Evolutionary conservation across 92 coral and sea anemone genomes (phyloP).

Genomic region (Parazoanthus darwini): DNA sequence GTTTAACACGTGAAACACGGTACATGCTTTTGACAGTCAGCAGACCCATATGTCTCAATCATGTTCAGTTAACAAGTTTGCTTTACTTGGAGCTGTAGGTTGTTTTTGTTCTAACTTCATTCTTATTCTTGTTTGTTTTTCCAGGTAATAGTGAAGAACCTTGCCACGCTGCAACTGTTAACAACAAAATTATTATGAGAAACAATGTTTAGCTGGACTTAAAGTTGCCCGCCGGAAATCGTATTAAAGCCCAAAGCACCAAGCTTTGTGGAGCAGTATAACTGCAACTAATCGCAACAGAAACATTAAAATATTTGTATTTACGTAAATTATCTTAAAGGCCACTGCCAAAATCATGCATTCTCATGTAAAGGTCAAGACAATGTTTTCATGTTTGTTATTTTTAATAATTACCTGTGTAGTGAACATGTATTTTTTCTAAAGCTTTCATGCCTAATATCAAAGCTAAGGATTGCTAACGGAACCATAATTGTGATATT

Average conservation of each 20-base stretch:
- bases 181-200: too few species aligned
- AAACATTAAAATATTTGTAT: neutral
- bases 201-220: neutral
- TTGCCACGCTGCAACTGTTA: neutral
- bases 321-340: neutral
- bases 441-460: too few species aligned
- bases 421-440: too few species aligned
- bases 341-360: neutral
- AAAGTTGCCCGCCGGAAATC: neutral
- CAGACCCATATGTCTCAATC: too few species aligned
- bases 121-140: neutral
- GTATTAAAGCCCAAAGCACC: neutral
- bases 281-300: neutral
- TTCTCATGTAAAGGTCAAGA: neutral
- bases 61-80: neutral
- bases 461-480: too few species aligned
- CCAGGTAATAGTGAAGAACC: neutral
- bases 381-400: neutral
- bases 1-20: too few species aligned
- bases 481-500: too few species aligned
- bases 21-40: too few species aligned
- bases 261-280: neutral
- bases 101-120: neutral
- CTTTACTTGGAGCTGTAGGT: neutral
- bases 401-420: too few species aligned